Percentiles rank a stretch among this genome's conserved stretches.
Evolutionary conservation across 2,797 vertebrate species (phyloP).

Genomic region (Smutsia gigantea): DNA sequence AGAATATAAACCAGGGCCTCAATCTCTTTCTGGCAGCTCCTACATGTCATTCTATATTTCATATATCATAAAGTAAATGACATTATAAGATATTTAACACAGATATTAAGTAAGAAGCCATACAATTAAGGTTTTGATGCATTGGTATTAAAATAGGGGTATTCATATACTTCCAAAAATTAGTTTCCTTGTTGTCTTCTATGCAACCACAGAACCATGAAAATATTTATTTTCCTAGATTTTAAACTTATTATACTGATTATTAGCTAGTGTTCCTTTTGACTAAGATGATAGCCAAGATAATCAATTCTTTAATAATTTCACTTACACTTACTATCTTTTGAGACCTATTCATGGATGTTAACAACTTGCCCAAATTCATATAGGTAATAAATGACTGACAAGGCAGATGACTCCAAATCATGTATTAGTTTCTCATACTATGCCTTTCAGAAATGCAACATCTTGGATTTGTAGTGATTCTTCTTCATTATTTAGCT

Average conservation of each 20-base stretch:
- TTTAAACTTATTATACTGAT: neutral
- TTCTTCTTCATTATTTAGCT: slow-evolving; percentile 29
- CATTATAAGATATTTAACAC: neutral
- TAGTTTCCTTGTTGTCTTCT: neutral
- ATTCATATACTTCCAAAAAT: neutral
- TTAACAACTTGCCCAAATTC: slow-evolving; percentile 6
- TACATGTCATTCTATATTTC: neutral
- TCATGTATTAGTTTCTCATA: slow-evolving; percentile 6
- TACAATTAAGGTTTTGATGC: slow-evolving; percentile 40
- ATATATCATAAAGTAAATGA: neutral
- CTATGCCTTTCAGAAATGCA: slow-evolving; percentile 36
- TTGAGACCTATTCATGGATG: neutral
- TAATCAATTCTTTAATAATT: slow-evolving; percentile 16
- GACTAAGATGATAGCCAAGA: neutral
- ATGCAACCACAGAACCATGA: neutral
- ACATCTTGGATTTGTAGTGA: slow-evolving; percentile 6
- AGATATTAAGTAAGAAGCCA: slow-evolving; percentile 22
- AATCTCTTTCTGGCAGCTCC: neutral
- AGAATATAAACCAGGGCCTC: neutral
- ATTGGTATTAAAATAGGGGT: neutral
- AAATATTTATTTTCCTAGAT: neutral
- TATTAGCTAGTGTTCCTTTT: slow-evolving; percentile 31
- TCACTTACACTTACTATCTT: slow-evolving; percentile 27
- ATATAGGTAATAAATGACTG: neutral
- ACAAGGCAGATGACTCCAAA: neutral